A percentile compares a stretch with the other conserved stretches of the same genome.
Evolutionary conservation across 53 echinoderm and acorn worm species (phyloP).

Genomic region (Temnopleurus reevesii): DNA sequence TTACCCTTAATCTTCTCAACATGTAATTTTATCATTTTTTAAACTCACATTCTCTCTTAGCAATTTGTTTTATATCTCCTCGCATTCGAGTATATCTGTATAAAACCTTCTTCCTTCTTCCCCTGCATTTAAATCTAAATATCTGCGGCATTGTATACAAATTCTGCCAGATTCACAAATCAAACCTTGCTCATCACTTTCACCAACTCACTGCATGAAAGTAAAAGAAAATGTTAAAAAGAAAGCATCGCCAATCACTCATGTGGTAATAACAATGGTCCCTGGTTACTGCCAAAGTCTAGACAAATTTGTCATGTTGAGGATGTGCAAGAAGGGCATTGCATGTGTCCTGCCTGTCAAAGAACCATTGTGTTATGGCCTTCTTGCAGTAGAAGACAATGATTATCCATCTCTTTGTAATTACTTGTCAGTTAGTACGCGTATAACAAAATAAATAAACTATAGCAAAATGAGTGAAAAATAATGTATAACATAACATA

Average conservation of each 20-base stretch:
- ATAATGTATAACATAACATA: too few relatives aligned
- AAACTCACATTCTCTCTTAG: not conserved
- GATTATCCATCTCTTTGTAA: not conserved
- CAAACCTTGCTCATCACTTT: not conserved
- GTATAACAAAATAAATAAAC: too few relatives aligned
- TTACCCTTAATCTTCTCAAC: not conserved
- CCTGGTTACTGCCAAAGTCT: not conserved
- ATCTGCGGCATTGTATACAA: not conserved
- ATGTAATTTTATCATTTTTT: not conserved
- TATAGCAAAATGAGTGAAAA: too few relatives aligned
- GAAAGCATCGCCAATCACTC: not conserved
- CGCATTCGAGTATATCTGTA: not conserved
- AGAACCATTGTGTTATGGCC: not conserved
- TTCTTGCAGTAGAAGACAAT: not conserved
- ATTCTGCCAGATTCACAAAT: not conserved
- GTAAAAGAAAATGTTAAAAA: not conserved
- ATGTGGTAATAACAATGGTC: not conserved
- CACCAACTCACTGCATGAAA: too few relatives aligned
- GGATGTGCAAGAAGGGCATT: not conserved
- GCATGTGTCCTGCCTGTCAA: not conserved
- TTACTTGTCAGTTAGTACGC: not conserved
- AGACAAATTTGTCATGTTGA: not conserved
- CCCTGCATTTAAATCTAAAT: not conserved
- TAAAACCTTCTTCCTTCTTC: not conserved
- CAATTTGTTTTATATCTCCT: not conserved